Base-by-base conservation (phyloP, 2,888 invertebrate species). In the Agonopterix subpropinquella region DNA sequence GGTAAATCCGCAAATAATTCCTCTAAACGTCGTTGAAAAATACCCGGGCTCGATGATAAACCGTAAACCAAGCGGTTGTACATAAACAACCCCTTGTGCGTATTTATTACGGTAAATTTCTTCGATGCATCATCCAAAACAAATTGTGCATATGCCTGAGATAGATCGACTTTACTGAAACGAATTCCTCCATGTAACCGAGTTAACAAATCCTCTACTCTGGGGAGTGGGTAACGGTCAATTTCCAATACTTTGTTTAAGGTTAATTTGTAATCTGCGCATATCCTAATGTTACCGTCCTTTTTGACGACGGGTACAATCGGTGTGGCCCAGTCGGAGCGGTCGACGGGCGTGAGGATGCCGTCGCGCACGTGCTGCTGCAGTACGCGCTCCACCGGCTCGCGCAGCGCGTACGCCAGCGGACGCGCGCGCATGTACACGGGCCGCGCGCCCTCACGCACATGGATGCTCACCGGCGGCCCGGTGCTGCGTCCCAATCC, bases 71-170 rank as follows among this genome's bases (percentile, higher is more conserved):
- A 41, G 4, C 58, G 36, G 43, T 62, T 62, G 18, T 57, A 13
- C 13, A 13, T 13, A 13, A 13, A 13, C 13, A 13, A 2, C 13
- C 13, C 13, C 13, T 13, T 13, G 39, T 59, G 59, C 1, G 60
- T 62, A 41, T 59, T 59, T n/a, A 57, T 54, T 0, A 56, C 55
- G 44, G 53, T 51, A 2, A 51, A 49, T 36, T 53, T 51, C 13
- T 51, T 4, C 11, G 53, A 45, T 41, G 42, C 37, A 13, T 13
- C 13, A 13, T 13, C 13, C 13, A 13, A 13, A 13, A 13, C 13
- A 13, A 13, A 13, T 2, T 13, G 13, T 13, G 13, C 13, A 28
- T 48, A 48, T 3, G 43, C 13, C 13, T 13, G 13, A 13, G 13
- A 13, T 2, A 13, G 13, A 13, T 13, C 13, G 13, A 13, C 13